Percentiles rank a stretch among this genome's conserved stretches.
These are phyloP conservation scores for Aplidium turbinatum DNA, from an alignment of 23 tunicate genomes.

Conservation along the genomic window DNA sequence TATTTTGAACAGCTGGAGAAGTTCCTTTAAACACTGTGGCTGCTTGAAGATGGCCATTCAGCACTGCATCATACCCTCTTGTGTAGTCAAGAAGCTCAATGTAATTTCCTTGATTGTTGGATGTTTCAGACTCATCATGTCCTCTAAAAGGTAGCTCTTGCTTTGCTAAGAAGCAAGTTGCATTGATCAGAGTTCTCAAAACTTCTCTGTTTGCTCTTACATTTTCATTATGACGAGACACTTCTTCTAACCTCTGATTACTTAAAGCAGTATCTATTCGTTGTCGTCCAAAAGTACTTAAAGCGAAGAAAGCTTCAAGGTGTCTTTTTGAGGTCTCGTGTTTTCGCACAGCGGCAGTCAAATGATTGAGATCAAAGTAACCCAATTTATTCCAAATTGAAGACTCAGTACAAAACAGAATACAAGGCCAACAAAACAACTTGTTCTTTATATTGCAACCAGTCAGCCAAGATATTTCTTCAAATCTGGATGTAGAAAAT, in stretches of 20 bases:
- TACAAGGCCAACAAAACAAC: slow-evolving; percentile 5
- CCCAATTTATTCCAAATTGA: slow-evolving; percentile 3
- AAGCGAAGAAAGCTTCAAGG: neutral
- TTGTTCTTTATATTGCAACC: neutral
- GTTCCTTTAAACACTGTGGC: slow-evolving; percentile 6
- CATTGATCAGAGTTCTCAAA: neutral
- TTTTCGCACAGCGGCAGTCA: neutral
- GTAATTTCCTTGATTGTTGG: slow-evolving; percentile 6
- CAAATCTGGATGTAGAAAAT: neutral
- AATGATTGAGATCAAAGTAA: slow-evolving; percentile 2
- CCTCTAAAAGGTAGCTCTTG: slow-evolving; percentile 13
- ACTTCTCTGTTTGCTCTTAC: slow-evolving; percentile 15
- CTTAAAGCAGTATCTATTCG: slow-evolving; percentile 15
- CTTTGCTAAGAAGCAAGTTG: neutral
- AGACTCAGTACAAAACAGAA: neutral
- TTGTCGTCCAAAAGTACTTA: neutral
- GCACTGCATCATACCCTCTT: slow-evolving; percentile 1
- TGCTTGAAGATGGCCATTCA: neutral
- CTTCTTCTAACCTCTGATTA: neutral
- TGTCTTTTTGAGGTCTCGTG: slow-evolving; percentile 5
- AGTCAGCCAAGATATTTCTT: neutral
- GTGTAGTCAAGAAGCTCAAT: slow-evolving; percentile 11
- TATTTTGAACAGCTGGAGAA: slow-evolving; percentile 11
- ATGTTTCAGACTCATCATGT: no score
- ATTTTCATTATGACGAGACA: neutral